Conservation (phyloP, 2,113 vertebrate genomes). For the Orcinus orca region DNA sequence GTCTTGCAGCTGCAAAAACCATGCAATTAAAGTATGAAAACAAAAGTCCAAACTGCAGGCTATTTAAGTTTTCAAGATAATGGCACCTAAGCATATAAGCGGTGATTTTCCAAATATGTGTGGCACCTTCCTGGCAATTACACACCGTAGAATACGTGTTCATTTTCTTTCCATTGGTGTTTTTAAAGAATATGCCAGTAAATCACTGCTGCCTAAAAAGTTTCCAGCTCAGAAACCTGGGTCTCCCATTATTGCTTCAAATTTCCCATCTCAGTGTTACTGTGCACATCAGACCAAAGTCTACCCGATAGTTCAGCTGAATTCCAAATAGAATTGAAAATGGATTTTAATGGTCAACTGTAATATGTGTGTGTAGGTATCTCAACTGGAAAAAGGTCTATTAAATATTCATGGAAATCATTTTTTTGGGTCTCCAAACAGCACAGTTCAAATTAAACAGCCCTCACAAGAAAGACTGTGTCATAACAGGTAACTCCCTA, state of each 20-base stretch:
- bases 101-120: not conserved
- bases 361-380: not conserved
- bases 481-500: constrained; percentile 59
- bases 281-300: not conserved
- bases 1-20: not conserved
- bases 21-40: not conserved
- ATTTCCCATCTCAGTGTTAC: constrained; percentile 30
- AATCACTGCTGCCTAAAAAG: constrained; percentile 30
- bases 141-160: constrained; percentile 22
- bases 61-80: constrained; percentile 1
- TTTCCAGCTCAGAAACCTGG: constrained; percentile 48
- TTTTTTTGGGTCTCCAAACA: constrained; percentile 53
- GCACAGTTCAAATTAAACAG: constrained; percentile 75
- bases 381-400: constrained; percentile 33
- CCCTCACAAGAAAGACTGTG: constrained; percentile 62
- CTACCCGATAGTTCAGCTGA: fast-evolving
- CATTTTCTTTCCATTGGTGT: constrained; percentile 21
- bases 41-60: not conserved
- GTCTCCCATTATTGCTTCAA: not conserved
- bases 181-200: not conserved
- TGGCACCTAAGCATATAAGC: not conserved
- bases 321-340: constrained; percentile 46
- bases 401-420: constrained; percentile 69
- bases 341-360: constrained; percentile 31
- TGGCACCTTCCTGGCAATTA: not conserved